Evolutionary conservation across 2,888 invertebrate species (phyloP).

Genomic region (Therioaphis trifolii): DNA sequence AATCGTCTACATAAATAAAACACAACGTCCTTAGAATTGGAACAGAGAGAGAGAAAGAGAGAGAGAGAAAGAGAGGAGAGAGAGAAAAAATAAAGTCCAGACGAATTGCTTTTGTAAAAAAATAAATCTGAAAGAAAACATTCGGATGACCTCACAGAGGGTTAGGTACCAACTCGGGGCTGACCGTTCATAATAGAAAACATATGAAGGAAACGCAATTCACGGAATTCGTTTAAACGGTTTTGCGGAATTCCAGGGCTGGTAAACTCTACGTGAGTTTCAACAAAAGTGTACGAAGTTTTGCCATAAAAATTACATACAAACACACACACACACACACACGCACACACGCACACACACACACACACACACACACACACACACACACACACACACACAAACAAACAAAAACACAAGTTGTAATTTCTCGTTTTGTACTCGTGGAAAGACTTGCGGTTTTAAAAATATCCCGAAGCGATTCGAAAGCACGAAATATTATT

Average conservation of each 20-base stretch:
- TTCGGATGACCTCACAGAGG: neutral
- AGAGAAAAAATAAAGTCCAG: neutral
- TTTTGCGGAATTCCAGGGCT: slow-evolving; percentile 28
- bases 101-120: slow-evolving; percentile 5
- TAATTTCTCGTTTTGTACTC: neutral
- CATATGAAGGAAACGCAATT: neutral
- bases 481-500: neutral
- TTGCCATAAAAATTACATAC: slow-evolving; percentile 4
- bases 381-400: neutral
- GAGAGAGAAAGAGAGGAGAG: neutral
- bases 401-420: neutral
- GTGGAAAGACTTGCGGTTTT: neutral
- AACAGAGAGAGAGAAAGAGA: neutral
- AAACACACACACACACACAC: too few relatives aligned
- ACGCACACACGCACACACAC: neutral
- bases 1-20: slow-evolving; percentile 8
- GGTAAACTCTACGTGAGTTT: neutral
- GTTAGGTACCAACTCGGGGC: too few relatives aligned
- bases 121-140: slow-evolving; percentile 32
- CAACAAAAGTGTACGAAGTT: neutral
- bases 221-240: slow-evolving; percentile 54
- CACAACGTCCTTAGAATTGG: neutral
- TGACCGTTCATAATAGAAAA: slow-evolving; percentile 7
- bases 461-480: neutral
- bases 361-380: neutral